Conservation (phyloP, 2,888 invertebrate genomes). For the Malthinus seriepunctatus region DNA sequence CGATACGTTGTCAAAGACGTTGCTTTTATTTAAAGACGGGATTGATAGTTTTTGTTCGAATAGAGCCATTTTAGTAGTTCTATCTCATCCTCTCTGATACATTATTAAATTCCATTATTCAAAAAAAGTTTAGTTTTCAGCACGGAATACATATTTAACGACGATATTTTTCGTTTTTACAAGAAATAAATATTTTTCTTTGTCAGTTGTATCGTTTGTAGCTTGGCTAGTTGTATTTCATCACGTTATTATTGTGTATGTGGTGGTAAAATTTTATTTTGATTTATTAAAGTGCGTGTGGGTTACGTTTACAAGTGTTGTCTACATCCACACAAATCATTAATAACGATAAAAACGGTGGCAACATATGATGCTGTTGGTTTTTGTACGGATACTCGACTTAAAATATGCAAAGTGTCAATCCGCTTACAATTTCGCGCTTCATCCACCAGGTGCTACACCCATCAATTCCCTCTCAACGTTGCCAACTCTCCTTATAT, state of each 20-base stretch:
- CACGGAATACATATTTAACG: neutral
- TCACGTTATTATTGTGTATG: neutral
- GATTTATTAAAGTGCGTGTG: slow-evolving; percentile 27
- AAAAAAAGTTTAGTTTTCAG: too few relatives aligned
- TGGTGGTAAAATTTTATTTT: slow-evolving; percentile 17
- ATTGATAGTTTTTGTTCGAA: too few relatives aligned
- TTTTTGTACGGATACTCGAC: slow-evolving; percentile 14
- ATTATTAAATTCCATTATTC: too few relatives aligned
- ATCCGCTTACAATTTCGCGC: slow-evolving; percentile 35
- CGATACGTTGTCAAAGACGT: too few relatives aligned
- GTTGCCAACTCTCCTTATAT: slow-evolving; percentile 17
- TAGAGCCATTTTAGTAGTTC: too few relatives aligned
- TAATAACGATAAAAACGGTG: slow-evolving; percentile 22
- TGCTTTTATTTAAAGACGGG: too few relatives aligned
- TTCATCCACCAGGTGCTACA: slow-evolving; percentile 35
- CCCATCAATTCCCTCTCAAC: slow-evolving; percentile 26
- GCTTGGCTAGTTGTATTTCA: neutral
- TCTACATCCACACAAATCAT: slow-evolving; percentile 23
- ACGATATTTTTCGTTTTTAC: neutral
- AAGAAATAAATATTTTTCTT: neutral
- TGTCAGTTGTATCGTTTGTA: neutral
- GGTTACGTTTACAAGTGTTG: slow-evolving; percentile 23
- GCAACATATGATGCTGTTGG: slow-evolving; percentile 22
- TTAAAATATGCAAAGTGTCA: slow-evolving; percentile 36
- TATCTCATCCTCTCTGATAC: too few relatives aligned